A percentile compares a stretch with the other conserved stretches of the same genome.
phyloP scores from a whole-genome alignment of 1,140 invertebrate genomes.

The Parapsyche elsis region DNA sequence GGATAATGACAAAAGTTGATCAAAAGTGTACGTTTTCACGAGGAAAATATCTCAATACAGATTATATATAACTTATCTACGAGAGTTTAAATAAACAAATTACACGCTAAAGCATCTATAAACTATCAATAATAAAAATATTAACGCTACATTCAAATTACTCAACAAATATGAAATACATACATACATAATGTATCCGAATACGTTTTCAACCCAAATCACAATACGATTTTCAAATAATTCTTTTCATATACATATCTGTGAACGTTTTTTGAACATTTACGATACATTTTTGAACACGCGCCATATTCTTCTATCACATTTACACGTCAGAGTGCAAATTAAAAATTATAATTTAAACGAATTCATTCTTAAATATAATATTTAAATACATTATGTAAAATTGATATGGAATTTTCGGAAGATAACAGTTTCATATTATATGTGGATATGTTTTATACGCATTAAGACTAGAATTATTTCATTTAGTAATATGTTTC shows the following conservation, averaged over 20 bases:
- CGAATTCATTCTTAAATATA: conserved; percentile 12
- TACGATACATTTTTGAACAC: too few relatives aligned
- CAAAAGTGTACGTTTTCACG: conserved; percentile 1
- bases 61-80: not conserved
- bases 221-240: too few relatives aligned
- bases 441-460: conserved; percentile 35
- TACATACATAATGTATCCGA: not conserved
- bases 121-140: conserved; percentile 17
- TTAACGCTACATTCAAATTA: conserved; percentile 2
- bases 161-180: not conserved
- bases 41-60: not conserved
- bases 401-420: conserved; percentile 53
- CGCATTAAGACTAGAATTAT: too few relatives aligned
- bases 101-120: not conserved
- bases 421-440: conserved; percentile 51
- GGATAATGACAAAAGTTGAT: conserved; percentile 11
- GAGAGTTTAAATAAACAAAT: not conserved
- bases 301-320: not conserved
- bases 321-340: not conserved
- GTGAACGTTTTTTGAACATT: not conserved
- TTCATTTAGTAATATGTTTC: too few relatives aligned
- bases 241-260: conserved; percentile 6
- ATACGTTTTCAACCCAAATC: too few relatives aligned
- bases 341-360: not conserved
- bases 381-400: conserved; percentile 10